Conservation (phyloP, 92 coral and sea anemone genomes). For the Desmophyllum pertusum region DNA sequence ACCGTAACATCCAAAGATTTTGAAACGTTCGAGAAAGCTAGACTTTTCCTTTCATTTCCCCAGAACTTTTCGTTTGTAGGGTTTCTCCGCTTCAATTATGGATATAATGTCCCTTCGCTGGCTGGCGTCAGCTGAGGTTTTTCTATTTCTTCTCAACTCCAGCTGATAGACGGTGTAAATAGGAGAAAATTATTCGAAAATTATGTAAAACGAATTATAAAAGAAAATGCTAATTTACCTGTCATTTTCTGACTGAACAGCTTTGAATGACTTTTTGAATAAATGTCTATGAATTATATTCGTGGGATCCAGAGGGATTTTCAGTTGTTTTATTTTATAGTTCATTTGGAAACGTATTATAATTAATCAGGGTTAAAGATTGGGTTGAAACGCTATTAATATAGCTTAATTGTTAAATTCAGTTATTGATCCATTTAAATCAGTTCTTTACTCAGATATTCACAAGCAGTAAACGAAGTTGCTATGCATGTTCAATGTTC, state of each 20-base stretch:
- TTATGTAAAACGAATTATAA: slow-evolving; percentile 1
- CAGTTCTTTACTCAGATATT: too few species aligned
- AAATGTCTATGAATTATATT: not conserved
- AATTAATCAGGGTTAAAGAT: too few species aligned
- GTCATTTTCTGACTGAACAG: not conserved
- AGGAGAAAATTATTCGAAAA: not conserved
- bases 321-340: too few species aligned
- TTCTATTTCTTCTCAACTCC: not conserved
- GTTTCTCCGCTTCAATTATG: not conserved
- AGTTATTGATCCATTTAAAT: too few species aligned
- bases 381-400: too few species aligned
- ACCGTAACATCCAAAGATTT: slow-evolving; percentile 8
- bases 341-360: too few species aligned
- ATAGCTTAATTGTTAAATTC: too few species aligned
- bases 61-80: not conserved
- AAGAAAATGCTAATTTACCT: not conserved
- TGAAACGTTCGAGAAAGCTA: slow-evolving; percentile 11
- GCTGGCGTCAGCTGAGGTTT: not conserved
- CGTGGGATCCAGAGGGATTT: not conserved
- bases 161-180: not conserved
- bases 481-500: too few species aligned
- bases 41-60: slow-evolving; percentile 7
- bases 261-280: not conserved
- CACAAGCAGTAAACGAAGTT: too few species aligned
- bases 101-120: not conserved